Conservation (phyloP, 2,888 invertebrate genomes). For the Oxyscelio sp. region DNA sequence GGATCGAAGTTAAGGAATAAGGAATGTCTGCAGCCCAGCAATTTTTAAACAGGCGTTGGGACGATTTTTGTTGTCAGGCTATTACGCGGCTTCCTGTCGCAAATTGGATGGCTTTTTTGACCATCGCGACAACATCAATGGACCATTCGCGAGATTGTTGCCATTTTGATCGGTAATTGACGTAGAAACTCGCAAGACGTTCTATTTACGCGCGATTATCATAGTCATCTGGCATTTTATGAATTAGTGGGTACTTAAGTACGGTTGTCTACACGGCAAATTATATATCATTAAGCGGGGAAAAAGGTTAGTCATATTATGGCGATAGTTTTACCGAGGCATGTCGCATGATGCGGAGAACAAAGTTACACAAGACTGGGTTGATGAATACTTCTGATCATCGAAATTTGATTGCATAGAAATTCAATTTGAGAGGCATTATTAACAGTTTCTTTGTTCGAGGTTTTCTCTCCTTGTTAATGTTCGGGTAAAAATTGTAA, state of each 20-base stretch:
- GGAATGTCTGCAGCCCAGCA: conserved; percentile 22
- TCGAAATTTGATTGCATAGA: no score
- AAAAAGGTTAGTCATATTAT: background rate
- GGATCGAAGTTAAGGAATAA: no score
- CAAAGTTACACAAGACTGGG: no score
- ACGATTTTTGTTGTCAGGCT: conserved; percentile 14
- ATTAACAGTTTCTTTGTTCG: no score
- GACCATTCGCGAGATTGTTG: no score
- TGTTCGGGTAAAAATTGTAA: no score
- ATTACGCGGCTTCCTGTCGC: conserved; percentile 43
- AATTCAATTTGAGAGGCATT: no score
- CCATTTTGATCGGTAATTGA: conserved; percentile 19
- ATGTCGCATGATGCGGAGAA: conserved; percentile 31
- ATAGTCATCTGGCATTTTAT: conserved; percentile 18
- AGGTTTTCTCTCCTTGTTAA: no score
- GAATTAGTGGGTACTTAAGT: conserved; percentile 22
- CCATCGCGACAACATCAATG: background rate
- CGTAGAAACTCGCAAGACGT: background rate
- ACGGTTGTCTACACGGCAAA: conserved; percentile 10
- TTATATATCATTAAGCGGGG: conserved; percentile 10
- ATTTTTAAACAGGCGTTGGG: conserved; percentile 18
- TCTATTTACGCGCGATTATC: background rate
- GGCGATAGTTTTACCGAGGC: background rate
- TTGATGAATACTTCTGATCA: no score
- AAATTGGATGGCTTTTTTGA: conserved; percentile 31